A percentile compares a stretch with the other conserved stretches of the same genome.
These are phyloP conservation scores for Tipula lateralis DNA, from an alignment of 2,888 invertebrate species.

Conservation along the genomic window DNA sequence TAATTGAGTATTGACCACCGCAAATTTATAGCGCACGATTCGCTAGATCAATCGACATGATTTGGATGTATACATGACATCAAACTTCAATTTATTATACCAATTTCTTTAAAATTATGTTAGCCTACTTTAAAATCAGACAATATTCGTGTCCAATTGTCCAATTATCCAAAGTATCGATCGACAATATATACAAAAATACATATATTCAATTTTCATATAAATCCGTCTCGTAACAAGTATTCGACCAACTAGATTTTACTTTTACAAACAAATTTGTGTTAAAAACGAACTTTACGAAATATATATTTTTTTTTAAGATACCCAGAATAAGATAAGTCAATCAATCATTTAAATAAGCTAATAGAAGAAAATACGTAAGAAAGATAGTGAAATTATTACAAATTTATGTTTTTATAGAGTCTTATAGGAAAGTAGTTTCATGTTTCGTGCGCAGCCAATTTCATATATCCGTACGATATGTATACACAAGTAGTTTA, in stretches of 20 bases:
- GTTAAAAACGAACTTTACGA: not conserved
- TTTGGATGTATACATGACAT: not conserved
- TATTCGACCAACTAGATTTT: not conserved
- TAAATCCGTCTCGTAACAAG: not conserved
- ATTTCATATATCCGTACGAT: no score
- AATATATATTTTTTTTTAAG: not conserved
- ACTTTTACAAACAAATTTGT: not conserved
- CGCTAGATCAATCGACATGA: constrained; percentile 4
- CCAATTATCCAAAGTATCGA: not conserved
- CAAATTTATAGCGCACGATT: not conserved
- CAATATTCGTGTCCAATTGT: constrained; percentile 24
- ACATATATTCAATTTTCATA: not conserved
- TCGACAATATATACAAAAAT: not conserved
- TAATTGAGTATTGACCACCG: not conserved
- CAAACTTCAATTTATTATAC: not conserved
- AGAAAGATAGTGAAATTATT: not conserved
- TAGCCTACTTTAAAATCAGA: not conserved
- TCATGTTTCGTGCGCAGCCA: not conserved
- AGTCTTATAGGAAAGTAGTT: not conserved
- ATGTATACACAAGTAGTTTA: not conserved
- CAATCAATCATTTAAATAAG: constrained; percentile 24
- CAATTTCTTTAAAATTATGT: not conserved
- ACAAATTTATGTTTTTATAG: not conserved
- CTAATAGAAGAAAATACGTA: not conserved
- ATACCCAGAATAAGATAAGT: not conserved